Evolutionary conservation across 2,113 vertebrate species (phyloP).

Genomic region (Platanista minor): DNA sequence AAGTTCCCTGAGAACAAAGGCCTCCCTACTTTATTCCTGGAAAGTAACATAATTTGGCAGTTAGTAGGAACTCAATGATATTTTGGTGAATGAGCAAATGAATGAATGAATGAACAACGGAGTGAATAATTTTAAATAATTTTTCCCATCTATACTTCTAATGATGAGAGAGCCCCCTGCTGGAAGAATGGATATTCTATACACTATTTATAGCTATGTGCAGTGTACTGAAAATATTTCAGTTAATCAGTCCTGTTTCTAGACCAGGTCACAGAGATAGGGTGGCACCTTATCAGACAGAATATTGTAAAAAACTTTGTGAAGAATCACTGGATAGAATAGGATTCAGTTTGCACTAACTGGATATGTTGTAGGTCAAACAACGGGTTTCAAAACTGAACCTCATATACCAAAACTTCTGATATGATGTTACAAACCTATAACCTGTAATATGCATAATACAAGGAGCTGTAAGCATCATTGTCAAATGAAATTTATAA

Average conservation of each 20-base stretch:
- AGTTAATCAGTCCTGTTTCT: not conserved
- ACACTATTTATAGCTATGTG: accelerated
- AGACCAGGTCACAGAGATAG: not conserved
- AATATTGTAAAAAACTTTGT: not conserved
- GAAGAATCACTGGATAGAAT: not conserved
- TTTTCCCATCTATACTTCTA: not conserved
- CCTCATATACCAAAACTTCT: not conserved
- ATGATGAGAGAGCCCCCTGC: constrained; percentile 69
- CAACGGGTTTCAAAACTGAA: not conserved
- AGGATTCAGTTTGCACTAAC: not conserved
- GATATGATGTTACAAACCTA: not conserved
- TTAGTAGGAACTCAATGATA: not conserved
- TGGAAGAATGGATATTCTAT: constrained; percentile 47
- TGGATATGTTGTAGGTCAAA: not conserved
- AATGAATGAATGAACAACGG: not conserved
- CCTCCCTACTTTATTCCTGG: not conserved
- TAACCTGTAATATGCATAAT: not conserved
- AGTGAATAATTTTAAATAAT: not conserved
- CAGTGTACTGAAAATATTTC: not conserved
- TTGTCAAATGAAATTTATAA: not conserved
- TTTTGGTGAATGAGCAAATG: not conserved
- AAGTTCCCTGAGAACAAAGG: not conserved
- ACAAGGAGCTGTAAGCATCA: not conserved
- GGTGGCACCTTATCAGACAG: not conserved
- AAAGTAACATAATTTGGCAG: not conserved